Evolutionary conservation across 2,888 invertebrate species (phyloP), one percentile per base, ranked within the genome.

Genomic region (Drosophila suboccidentalis): DNA sequence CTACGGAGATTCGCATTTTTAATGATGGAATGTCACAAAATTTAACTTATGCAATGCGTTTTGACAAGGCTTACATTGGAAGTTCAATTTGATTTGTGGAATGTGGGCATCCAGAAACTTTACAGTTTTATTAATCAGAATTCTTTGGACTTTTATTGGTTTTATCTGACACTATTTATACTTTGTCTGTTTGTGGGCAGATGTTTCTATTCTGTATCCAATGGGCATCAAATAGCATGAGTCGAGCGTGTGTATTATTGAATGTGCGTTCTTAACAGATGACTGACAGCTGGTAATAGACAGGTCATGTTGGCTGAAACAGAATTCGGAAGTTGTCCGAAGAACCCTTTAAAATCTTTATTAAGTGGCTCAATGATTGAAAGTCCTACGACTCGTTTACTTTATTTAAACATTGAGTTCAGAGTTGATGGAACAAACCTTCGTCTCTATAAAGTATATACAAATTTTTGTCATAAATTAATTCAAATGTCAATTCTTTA

Each of bases 281-380:
- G 58, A 39, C 60, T 71, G 72, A 77, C 72, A 77, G 61, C 65
- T 65, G 72, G 38, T 19, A n/a, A n/a, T n/a, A n/a, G n/a, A n/a
- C n/a, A n/a, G n/a, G n/a, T n/a, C n/a, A n/a, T n/a, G n/a, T n/a
- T n/a, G n/a, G n/a, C n/a, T 2, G 19, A 19, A 19, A 19, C 1
- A 19, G 19, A 19, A 19, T 19, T 19, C 19, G 19, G 19, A 19
- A 19, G 19, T 2, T 19, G 19, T 19, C 19, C 19, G 19, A 19
- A 34, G 17, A 59, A 29, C 34, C 49, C 59, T 54, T 19, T 17
- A 44, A 29, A 50, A 36, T 44, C 6, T 38, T 43, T 44, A 54
- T 29, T 54, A 54, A 54, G 46, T 22, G 50, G 32, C 43, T 50
- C 49, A n/a, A 1, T 3, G 13, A 8, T 39, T 44, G 34, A 55